Evolutionary conservation across 2,113 vertebrate genomes (phyloP).

Genomic region (Sus scrofa): T2T-Sscrofa CM000817.6:11076501-11077000

Average conservation of each 20-base stretch:
- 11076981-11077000: not conserved
- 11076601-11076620: not conserved
- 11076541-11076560: not conserved
- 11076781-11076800: not conserved
- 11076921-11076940: accelerated
- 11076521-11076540: accelerated
- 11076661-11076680: not conserved
- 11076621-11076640: not conserved
- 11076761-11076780: not conserved
- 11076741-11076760: not conserved
- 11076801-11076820: not conserved
- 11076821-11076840: not conserved
- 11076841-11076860: not conserved
- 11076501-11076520: not conserved
- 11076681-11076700: not conserved
- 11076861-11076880: not conserved
- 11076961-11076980: not conserved
- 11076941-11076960: not conserved
- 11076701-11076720: not conserved
- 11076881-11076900: not conserved
- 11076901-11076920: accelerated
- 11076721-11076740: not conserved
- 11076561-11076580: not conserved
- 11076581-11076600: not conserved
- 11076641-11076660: not conserved